Percentiles rank a stretch among this genome's conserved stretches.
Conservation (phyloP, 2,797 vertebrate genomes). For the Echiichthys vipera region DNA sequence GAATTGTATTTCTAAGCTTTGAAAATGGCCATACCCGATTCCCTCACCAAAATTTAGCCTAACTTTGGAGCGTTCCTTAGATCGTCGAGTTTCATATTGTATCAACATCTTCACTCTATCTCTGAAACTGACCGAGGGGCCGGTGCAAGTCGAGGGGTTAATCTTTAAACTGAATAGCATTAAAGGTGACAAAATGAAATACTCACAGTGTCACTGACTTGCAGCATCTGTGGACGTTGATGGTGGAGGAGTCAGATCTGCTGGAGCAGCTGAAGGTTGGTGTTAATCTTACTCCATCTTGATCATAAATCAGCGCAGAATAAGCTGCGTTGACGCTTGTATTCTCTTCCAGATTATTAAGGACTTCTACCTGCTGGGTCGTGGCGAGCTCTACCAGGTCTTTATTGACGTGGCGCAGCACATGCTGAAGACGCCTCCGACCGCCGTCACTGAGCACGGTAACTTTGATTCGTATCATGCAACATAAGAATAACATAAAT, state of each 20-base stretch:
- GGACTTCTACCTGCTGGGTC: conserved; percentile 96
- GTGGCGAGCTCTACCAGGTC: conserved; percentile 97
- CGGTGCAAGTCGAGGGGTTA: too few relatives aligned
- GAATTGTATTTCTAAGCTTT: too few relatives aligned
- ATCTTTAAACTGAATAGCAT: too few relatives aligned
- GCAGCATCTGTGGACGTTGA: conserved; percentile 97
- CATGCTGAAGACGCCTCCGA: conserved; percentile 96
- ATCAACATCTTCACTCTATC: too few relatives aligned
- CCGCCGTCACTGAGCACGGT: conserved; percentile 97
- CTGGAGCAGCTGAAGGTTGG: conserved; percentile 96
- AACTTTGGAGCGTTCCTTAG: too few relatives aligned
- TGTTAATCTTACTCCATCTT: neutral
- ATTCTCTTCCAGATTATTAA: conserved; percentile 91
- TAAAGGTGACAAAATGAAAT: neutral
- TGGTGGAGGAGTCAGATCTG: conserved; percentile 97
- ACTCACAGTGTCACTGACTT: neutral
- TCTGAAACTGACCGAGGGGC: too few relatives aligned
- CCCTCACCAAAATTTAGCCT: too few relatives aligned
- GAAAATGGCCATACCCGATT: too few relatives aligned
- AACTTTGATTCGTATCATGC: neutral
- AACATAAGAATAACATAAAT: too few relatives aligned
- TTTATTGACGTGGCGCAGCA: conserved; percentile 98
- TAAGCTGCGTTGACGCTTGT: neutral
- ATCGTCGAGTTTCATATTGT: too few relatives aligned
- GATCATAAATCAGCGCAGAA: neutral